Evolutionary conservation across 2,888 invertebrate genomes (phyloP).

Genomic region (Coelopa pilipes): DNA sequence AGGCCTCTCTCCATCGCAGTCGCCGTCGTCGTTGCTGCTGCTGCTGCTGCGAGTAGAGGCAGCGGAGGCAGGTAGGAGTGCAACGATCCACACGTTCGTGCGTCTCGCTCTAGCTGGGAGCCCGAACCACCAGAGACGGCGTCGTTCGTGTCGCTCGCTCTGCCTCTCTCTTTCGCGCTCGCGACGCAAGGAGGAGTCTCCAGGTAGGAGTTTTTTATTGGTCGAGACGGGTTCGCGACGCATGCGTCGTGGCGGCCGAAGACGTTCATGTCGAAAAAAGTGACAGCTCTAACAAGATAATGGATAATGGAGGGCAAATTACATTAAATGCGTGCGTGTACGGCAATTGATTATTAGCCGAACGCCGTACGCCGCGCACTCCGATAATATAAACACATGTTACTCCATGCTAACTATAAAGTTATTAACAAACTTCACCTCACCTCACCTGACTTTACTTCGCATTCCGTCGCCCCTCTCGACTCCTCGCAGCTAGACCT

Average conservation of each 20-base stretch:
- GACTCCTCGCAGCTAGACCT: no score
- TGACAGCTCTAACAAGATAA: constrained; percentile 37
- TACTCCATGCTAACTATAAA: constrained; percentile 9
- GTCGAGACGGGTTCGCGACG: constrained; percentile 1
- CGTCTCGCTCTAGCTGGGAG: not conserved
- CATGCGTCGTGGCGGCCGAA: constrained; percentile 16
- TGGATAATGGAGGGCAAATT: constrained; percentile 36
- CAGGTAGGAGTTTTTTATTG: constrained; percentile 33
- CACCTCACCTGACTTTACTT: no score
- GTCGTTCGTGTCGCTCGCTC: no score
- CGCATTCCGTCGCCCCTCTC: no score
- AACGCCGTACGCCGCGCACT: not conserved
- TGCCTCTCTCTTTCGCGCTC: not conserved
- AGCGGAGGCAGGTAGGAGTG: not conserved
- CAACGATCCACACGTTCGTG: not conserved
- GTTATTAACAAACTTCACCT: not conserved
- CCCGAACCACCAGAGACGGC: no score
- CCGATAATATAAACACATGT: constrained; percentile 19
- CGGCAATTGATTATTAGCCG: constrained; percentile 32
- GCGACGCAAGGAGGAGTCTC: constrained; percentile 19
- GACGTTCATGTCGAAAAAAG: constrained; percentile 20
- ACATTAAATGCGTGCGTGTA: constrained; percentile 36
- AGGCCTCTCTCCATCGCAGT: constrained; percentile 11
- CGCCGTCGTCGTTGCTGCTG: not conserved
- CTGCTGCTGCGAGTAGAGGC: not conserved